These are phyloP conservation scores for Turnix velox DNA, from an alignment of 2,113 vertebrate species.

Conservation along the genomic window DNA sequence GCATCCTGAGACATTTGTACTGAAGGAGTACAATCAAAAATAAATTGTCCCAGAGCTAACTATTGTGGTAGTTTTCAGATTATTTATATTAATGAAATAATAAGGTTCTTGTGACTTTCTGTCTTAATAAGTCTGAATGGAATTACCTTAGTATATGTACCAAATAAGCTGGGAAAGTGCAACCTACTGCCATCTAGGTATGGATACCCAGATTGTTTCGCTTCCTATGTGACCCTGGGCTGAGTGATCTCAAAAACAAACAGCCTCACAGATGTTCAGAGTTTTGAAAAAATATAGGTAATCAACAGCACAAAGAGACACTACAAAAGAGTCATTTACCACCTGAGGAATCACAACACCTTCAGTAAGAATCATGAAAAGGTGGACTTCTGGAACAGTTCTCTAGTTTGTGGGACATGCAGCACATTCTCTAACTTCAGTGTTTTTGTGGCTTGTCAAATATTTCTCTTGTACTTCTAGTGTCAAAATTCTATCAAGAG, in stretches of 20 bases:
- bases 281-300: neutral
- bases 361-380: neutral
- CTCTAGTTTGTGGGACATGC: neutral
- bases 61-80: neutral
- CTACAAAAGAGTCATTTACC: neutral
- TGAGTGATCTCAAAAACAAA: neutral
- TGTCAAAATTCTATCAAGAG: neutral
- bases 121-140: neutral
- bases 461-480: neutral
- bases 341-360: neutral
- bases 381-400: neutral
- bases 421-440: neutral
- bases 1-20: neutral
- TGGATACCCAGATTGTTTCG: neutral
- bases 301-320: neutral
- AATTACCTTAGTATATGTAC: neutral
- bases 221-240: neutral
- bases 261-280: neutral
- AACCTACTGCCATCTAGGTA: neutral
- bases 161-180: neutral
- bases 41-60: neutral
- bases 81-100: neutral
- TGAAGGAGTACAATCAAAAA: neutral
- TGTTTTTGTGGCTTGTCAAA: neutral
- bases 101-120: neutral